phyloP scores from a whole-genome alignment of 2,797 vertebrate species.

The Pyrocephalus nanus region DNA sequence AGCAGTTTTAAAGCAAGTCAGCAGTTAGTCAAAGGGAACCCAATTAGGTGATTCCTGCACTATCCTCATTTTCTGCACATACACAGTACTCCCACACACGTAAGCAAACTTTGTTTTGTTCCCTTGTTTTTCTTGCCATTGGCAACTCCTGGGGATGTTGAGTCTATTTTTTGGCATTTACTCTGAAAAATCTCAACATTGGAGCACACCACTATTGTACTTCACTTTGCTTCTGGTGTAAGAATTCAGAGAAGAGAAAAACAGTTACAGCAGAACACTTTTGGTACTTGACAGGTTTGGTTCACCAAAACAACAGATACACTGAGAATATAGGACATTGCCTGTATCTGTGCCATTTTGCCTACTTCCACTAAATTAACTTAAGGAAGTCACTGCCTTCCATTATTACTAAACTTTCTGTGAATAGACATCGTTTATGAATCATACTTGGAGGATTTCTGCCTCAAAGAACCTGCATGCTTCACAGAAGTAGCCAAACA shows the following conservation, averaged over 20 bases:
- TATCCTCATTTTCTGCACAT: not conserved
- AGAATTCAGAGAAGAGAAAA: slow-evolving; percentile 62
- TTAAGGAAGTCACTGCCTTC: not conserved
- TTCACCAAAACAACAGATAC: not conserved
- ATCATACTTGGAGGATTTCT: slow-evolving; percentile 1
- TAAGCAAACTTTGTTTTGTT: slow-evolving; percentile 26
- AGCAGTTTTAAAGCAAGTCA: slow-evolving; percentile 34
- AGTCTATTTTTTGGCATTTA: slow-evolving; percentile 65
- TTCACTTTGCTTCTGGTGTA: slow-evolving; percentile 43
- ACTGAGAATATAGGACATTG: no score
- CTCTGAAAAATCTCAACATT: slow-evolving; percentile 65
- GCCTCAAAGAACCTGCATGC: slow-evolving; percentile 39
- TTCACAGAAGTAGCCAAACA: slow-evolving; percentile 47
- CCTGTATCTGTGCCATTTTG: slow-evolving; percentile 27
- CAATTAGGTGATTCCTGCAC: not conserved
- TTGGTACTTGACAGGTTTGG: slow-evolving; percentile 12
- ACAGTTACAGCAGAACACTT: slow-evolving; percentile 46
- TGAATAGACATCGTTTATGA: not conserved
- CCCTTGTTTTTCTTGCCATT: slow-evolving; percentile 48
- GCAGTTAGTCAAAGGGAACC: slow-evolving; percentile 43
- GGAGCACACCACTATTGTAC: slow-evolving; percentile 28
- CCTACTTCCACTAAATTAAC: not conserved
- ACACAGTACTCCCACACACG: not conserved
- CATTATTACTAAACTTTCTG: not conserved
- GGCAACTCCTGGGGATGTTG: slow-evolving; percentile 31